phyloP scores from a whole-genome alignment of 2,113 vertebrate genomes.

The Meles meles region DNA sequence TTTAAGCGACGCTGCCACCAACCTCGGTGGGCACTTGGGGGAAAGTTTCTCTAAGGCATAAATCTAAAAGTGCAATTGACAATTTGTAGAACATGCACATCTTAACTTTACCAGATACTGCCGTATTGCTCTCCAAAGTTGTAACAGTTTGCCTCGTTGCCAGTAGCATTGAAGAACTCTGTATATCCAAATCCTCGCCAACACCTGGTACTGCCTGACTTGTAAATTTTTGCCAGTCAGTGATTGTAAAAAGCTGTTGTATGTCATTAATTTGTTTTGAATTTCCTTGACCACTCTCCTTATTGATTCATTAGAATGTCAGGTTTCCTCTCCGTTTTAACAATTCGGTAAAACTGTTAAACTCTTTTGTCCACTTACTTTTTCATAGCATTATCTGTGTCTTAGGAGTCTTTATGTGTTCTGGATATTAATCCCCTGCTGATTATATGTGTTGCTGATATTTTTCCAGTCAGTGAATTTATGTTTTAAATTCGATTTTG shows the following conservation, averaged over 20 bases:
- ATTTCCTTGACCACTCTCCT: neutral
- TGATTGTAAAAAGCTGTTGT: neutral
- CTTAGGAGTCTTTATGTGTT: neutral
- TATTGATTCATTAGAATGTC: neutral
- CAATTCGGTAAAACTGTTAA: neutral
- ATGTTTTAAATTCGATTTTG: constrained; percentile 9
- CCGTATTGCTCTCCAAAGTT: neutral
- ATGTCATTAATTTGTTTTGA: neutral
- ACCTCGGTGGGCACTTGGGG: neutral
- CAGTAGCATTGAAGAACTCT: neutral
- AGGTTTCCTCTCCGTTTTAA: neutral
- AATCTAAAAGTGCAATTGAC: neutral
- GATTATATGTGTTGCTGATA: neutral
- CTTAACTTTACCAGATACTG: neutral
- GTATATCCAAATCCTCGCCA: neutral
- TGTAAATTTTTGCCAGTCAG: neutral
- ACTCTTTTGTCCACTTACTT: neutral
- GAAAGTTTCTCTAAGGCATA: neutral
- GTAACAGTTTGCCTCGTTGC: neutral
- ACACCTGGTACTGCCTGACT: neutral
- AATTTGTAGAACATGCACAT: neutral
- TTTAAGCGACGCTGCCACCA: neutral
- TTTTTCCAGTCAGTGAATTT: neutral
- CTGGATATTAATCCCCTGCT: neutral
- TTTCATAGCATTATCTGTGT: neutral